phyloP scores from a whole-genome alignment of 2,113 vertebrate genomes.

The Athene cunicularia region DNA sequence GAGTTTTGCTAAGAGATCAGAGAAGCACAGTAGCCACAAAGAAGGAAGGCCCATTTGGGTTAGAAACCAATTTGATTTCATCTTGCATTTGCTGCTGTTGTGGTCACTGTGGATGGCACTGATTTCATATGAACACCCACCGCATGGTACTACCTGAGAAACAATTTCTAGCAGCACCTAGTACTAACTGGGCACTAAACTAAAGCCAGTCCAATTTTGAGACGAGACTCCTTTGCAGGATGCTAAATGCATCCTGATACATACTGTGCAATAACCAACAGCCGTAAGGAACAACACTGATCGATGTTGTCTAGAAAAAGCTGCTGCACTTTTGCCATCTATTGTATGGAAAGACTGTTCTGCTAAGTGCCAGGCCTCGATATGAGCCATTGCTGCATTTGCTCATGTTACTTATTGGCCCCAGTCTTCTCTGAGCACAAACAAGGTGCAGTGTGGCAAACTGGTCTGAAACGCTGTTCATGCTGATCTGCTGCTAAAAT shows the following conservation, averaged over 20 bases:
- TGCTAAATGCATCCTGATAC: neutral
- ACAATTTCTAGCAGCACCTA: neutral
- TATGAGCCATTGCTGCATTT: neutral
- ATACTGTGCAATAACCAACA: neutral
- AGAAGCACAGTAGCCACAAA: neutral
- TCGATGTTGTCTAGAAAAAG: neutral
- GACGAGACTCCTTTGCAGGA: neutral
- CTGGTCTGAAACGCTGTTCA: neutral
- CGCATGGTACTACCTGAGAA: neutral
- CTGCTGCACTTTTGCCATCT: neutral
- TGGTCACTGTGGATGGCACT: neutral
- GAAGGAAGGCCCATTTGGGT: neutral
- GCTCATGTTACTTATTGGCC: neutral
- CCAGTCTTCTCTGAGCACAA: neutral
- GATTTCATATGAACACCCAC: neutral
- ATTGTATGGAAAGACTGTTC: neutral
- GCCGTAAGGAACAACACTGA: neutral
- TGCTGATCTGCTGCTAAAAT: neutral
- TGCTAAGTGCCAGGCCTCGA: neutral
- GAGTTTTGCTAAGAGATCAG: neutral
- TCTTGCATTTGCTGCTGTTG: neutral
- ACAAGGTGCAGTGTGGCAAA: neutral
- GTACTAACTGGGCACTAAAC: neutral
- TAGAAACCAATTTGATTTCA: neutral
- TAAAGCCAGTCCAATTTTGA: neutral